Evolutionary conservation across 2,888 invertebrate species (phyloP).

Genomic region (Kuschelorhynchus macadamiae): DNA sequence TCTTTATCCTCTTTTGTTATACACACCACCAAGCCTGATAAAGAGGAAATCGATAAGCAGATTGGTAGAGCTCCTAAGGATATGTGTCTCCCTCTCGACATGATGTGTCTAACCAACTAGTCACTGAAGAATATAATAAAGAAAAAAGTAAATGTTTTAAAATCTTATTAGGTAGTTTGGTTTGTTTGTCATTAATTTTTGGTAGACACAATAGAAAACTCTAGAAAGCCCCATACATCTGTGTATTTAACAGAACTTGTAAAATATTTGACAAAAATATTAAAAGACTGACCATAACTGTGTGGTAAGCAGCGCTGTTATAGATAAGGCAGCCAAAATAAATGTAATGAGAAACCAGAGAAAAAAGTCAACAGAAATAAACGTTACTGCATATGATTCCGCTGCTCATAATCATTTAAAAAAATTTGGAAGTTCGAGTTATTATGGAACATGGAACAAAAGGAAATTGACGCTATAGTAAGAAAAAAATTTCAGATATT

Average conservation of each 20-base stretch:
- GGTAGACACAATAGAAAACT: background rate
- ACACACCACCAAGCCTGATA: too few relatives aligned
- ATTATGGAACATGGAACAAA: background rate
- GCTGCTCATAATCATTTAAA: background rate
- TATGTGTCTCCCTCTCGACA: background rate
- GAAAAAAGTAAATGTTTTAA: conserved; percentile 3
- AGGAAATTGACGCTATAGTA: conserved; percentile 9
- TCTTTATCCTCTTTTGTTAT: too few relatives aligned
- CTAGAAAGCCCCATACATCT: conserved; percentile 1
- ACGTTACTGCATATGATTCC: background rate
- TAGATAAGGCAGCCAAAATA: background rate
- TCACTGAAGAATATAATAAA: background rate
- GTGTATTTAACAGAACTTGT: conserved; percentile 2
- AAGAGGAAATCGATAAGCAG: too few relatives aligned
- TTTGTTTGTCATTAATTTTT: background rate
- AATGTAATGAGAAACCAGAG: background rate
- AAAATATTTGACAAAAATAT: background rate
- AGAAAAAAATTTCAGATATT: conserved; percentile 10
- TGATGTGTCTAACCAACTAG: background rate
- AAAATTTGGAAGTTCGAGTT: background rate
- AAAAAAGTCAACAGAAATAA: background rate
- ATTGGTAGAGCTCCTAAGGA: too few relatives aligned
- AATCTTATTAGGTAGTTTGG: background rate
- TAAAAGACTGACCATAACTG: conserved; percentile 2
- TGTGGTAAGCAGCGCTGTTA: background rate